These are phyloP conservation scores for Catostomus latipinnis DNA, from an alignment of 2,797 vertebrate species.

Conservation along the genomic window DNA sequence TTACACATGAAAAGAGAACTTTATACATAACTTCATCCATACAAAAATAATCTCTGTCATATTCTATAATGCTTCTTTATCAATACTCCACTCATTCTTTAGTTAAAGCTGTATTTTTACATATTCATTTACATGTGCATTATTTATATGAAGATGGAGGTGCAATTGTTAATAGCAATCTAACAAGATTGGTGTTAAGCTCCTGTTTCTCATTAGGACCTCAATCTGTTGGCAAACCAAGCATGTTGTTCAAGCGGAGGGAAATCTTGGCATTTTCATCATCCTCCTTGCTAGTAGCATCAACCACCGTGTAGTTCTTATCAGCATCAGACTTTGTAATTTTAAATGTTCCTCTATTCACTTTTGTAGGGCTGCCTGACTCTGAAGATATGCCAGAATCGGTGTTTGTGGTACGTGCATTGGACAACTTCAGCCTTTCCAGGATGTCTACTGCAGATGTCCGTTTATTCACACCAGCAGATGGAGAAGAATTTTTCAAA, in stretches of 20 bases:
- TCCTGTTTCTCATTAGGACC: too few relatives aligned
- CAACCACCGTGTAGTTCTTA: slow-evolving; percentile 51
- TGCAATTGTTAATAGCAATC: not conserved
- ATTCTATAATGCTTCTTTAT: not conserved
- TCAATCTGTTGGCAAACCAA: slow-evolving; percentile 64
- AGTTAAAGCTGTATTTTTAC: not conserved
- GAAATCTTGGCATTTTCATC: slow-evolving; percentile 60
- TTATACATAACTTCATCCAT: slow-evolving; percentile 4
- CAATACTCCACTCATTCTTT: not conserved
- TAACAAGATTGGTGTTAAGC: too few relatives aligned
- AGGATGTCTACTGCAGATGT: slow-evolving; percentile 64
- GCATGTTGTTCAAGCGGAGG: slow-evolving; percentile 77
- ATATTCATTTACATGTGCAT: not conserved
- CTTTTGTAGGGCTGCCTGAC: slow-evolving; percentile 51
- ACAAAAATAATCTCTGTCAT: slow-evolving; percentile 26
- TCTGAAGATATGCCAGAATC: slow-evolving; percentile 43
- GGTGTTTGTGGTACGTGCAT: slow-evolving; percentile 41
- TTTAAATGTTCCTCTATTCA: slow-evolving; percentile 73
- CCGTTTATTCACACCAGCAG: slow-evolving; percentile 44
- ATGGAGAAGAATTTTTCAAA: slow-evolving; percentile 27
- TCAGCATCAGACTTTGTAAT: slow-evolving; percentile 65
- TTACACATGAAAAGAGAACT: slow-evolving; percentile 8
- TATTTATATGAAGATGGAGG: not conserved
- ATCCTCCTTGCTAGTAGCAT: slow-evolving; percentile 57
- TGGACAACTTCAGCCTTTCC: slow-evolving; percentile 72